Evolutionary conservation across 92 coral and sea anemone species (phyloP).

Genomic region (Epizoanthus fatuus): DNA sequence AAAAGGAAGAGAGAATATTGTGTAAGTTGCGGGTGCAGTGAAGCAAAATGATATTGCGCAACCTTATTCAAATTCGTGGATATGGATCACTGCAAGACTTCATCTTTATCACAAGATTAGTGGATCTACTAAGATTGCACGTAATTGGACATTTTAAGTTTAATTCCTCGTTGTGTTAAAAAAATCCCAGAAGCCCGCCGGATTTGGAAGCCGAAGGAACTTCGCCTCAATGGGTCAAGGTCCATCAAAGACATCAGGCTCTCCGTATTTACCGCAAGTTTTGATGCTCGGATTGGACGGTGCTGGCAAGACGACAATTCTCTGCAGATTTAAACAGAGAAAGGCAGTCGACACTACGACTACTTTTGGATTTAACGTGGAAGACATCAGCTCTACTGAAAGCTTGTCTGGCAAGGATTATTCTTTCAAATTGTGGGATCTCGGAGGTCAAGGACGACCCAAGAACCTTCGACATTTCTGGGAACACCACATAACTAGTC

Average conservation of each 20-base stretch:
- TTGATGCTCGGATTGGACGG: slow-evolving; percentile 45
- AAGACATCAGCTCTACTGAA: not conserved
- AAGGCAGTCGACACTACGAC: not conserved
- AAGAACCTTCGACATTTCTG: slow-evolving; percentile 13
- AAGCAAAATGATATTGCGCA: not conserved
- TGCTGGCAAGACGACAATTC: slow-evolving; percentile 40
- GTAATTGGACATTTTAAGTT: not conserved
- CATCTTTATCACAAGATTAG: not conserved
- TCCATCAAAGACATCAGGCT: not conserved
- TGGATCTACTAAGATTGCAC: not conserved
- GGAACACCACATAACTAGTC: slow-evolving; percentile 34
- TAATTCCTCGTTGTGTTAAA: not conserved
- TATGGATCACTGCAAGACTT: no score
- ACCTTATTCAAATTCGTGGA: not conserved
- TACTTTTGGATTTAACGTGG: slow-evolving; percentile 37
- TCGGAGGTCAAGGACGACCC: slow-evolving; percentile 26
- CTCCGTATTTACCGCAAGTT: slow-evolving; percentile 19
- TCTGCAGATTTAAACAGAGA: slow-evolving; percentile 13
- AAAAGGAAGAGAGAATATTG: not conserved
- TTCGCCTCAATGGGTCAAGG: slow-evolving; percentile 32
- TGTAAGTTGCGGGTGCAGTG: not conserved
- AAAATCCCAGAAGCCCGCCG: not conserved
- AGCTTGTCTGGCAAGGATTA: not conserved
- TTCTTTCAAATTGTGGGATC: slow-evolving; percentile 31
- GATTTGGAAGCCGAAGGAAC: not conserved